These are phyloP conservation scores for Pantala flavescens DNA, from an alignment of 1,140 invertebrate genomes.

Conservation along the genomic window DNA sequence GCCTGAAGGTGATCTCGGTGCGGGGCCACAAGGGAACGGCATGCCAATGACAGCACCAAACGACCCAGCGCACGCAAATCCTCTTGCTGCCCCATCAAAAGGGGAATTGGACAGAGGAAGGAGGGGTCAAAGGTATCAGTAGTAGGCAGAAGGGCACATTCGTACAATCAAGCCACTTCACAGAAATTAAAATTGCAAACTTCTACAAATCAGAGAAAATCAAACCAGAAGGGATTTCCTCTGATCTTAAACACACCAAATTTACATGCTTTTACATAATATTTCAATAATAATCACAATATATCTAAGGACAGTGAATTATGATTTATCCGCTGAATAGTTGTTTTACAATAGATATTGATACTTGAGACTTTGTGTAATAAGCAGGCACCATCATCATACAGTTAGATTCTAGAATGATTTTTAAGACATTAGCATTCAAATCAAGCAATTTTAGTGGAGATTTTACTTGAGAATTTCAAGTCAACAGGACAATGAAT, in stretches of 20 bases:
- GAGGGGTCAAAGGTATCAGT: not conserved
- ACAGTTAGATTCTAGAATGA: too few relatives aligned
- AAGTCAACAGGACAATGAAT: too few relatives aligned
- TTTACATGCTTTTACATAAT: too few relatives aligned
- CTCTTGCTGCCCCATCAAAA: conserved; percentile 54
- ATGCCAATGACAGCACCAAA: conserved; percentile 80
- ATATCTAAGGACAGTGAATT: too few relatives aligned
- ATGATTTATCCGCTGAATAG: too few relatives aligned
- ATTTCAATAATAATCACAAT: too few relatives aligned
- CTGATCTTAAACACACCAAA: too few relatives aligned
- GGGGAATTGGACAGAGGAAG: not conserved
- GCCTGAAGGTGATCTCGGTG: conserved; percentile 74
- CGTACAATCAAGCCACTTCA: not conserved
- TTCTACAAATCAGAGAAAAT: not conserved
- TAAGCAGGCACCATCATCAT: too few relatives aligned
- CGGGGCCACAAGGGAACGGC: conserved; percentile 77
- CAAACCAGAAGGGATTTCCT: too few relatives aligned
- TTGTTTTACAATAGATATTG: too few relatives aligned
- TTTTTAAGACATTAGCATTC: not conserved
- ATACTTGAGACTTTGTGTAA: too few relatives aligned
- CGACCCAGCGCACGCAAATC: conserved; percentile 87
- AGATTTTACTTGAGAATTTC: not conserved
- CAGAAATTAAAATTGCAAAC: not conserved
- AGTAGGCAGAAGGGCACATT: not conserved
- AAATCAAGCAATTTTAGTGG: not conserved